phyloP scores from a whole-genome alignment of 2,797 vertebrate genomes.

The Silurus aristotelis region DNA sequence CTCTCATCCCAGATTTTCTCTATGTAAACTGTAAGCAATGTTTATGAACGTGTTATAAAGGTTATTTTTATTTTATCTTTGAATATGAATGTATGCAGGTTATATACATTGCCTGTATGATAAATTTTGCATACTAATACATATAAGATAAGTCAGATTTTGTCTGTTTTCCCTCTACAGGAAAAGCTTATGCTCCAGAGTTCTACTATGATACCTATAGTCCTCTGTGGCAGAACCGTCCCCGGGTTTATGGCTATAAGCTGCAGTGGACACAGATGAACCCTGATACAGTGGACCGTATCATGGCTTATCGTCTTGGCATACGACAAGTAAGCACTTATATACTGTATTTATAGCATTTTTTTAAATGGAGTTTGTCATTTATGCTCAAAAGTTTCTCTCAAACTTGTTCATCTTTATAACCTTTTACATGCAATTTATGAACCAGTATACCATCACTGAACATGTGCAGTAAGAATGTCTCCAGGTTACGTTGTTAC shows the following conservation, averaged over 20 bases:
- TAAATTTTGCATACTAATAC: conserved; percentile 2
- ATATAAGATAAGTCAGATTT: not conserved
- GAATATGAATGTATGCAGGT: not conserved
- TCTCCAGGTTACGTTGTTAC: too few species aligned
- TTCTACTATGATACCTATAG: conserved; percentile 98
- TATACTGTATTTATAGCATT: not conserved
- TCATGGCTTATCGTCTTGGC: conserved; percentile 90
- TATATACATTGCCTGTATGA: not conserved
- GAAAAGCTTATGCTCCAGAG: conserved; percentile 91
- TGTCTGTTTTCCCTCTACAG: conserved; percentile 61
- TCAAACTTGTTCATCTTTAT: too few species aligned
- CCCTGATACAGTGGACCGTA: conserved; percentile 87
- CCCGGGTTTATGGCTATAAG: conserved; percentile 90
- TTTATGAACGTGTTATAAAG: not conserved
- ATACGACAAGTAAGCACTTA: conserved; percentile 85
- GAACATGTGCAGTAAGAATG: too few species aligned
- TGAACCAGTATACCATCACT: too few species aligned
- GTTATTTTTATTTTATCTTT: not conserved
- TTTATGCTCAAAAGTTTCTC: too few species aligned
- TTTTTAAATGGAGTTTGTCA: not conserved
- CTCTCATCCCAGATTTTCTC: not conserved
- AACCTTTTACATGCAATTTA: too few species aligned
- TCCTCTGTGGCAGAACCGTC: conserved; percentile 93
- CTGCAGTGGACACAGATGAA: conserved; percentile 99
- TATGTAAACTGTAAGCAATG: not conserved